Base-by-base conservation (phyloP, 2,797 vertebrate genomes). In the Jordanella pulchra region DNA sequence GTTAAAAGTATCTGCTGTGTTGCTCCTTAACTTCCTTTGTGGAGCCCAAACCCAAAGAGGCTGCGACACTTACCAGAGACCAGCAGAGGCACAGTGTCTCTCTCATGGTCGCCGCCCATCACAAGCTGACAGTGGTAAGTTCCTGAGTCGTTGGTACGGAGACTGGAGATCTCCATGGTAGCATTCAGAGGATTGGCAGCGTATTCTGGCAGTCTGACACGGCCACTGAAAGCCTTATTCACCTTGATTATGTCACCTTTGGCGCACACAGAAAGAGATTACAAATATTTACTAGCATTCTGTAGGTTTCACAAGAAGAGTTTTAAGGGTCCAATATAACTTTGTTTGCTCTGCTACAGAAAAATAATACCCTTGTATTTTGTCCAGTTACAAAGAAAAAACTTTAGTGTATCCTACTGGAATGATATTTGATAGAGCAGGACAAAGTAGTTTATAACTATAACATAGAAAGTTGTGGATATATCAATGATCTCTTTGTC, bases 51-150 rank as follows among this genome's bases (percentile, higher is more conserved):
- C 35, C 35, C 60, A 63, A 2, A 44, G n/a, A 30, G 54, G 70
- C 56, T 85, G 84, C 79, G 71, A 82, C 70, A 82, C 96, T 95
- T 87, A 98, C 97, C 97, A 7, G 93, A 97, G 85, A 99, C 96
- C 89, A 97, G 95, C 91, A 99, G 89, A 1, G 95, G 92, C 85
- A 98, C 92, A 58, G 96, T 92, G 76, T 97, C 96, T 88, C 97
- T 95, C 87, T 98, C 96, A 2, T 97, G 96, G 1, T 96, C 93
- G 51, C 96, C 95, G 67, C 96, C 96, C 14, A 95, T 89, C 82
- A 96, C 95, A 90, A 97, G 94, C 83, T 97, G 92, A 90, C 98
- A 99, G 77, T 93, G 96, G 85, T 97, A 99, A 30, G 95, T 94
- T 79, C 97, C 97, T 0, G 95, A 94, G 77, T 99, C 97, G 50